Evolutionary conservation across 2,888 invertebrate species (phyloP), one percentile per base, ranked within the genome.

Genomic region (Bellardia bayeri): DNA sequence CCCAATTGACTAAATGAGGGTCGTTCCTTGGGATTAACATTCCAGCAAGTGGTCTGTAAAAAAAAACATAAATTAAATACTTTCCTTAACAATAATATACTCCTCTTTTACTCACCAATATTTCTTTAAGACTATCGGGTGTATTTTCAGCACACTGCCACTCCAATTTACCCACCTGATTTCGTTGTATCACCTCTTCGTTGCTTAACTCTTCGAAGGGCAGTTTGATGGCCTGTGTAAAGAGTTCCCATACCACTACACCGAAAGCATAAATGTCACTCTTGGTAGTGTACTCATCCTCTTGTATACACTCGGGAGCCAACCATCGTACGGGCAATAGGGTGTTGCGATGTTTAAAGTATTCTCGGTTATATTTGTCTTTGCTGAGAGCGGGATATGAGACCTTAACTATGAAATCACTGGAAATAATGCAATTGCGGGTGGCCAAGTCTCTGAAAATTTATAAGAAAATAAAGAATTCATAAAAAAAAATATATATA

Each of bases 181-280:
- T 90, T 61, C 91, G 91, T 88, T 92, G 92, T 66, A 94, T 85
- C 88, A 92, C 91, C 86, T 93, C 93, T 85, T 94, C 94, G 86
- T 93, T 93, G 90, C 90, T 91, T 14, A 93, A 80, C 40, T 93
- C 92, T 88, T 94, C 94, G 80, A 97, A 96, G 0, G 97, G 97
- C 89, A 97, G 92, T 90, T 96, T 96, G 3, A 96, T 96, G 14
- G 96, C 97, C 91, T 97, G 96, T 89, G 96, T 95, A 93, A 97
- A 96, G 88, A 98, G 96, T 94, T 99, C 99, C 98, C 98, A 98
- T 33, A 97, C 95, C 14, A 98, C 95, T 30, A 97, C 97, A 0
- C 97, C 98, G 92, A 97, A 98, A 89, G 98, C 96, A 94, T 98
- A 99, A 0, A 98, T 97, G 93, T 99, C 99, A 91, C 98, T 98